Percentiles rank a stretch among this genome's conserved stretches.
Conservation (phyloP, 2,113 vertebrate genomes). For the Microtus ochrogaster region DNA sequence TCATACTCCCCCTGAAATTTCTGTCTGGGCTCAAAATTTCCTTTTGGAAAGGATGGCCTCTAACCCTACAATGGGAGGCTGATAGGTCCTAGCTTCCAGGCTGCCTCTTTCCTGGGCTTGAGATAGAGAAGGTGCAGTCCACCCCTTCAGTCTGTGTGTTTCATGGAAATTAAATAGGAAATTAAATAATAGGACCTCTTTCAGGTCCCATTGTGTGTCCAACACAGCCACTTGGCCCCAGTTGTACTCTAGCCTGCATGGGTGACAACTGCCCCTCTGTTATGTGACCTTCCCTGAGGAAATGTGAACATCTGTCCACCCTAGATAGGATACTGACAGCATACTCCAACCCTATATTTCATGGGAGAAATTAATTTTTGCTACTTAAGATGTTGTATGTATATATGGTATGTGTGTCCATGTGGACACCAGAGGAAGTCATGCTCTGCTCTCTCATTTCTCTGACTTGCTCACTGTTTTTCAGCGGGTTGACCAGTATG, state of each 20-base stretch:
- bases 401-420: neutral
- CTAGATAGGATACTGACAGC: neutral
- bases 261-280: neutral
- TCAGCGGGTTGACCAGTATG: neutral
- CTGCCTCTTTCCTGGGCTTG: neutral
- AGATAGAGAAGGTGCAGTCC: neutral
- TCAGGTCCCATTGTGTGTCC: neutral
- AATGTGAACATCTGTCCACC: neutral
- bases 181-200: no score
- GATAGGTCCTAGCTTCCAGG: no score
- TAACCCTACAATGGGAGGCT: neutral
- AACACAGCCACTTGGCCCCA: neutral
- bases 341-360: neutral
- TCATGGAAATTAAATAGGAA: no score
- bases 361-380: neutral
- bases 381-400: neutral
- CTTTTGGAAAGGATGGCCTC: constrained; percentile 51
- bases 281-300: neutral
- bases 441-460: neutral
- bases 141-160: neutral
- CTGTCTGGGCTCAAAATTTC: constrained; percentile 70
- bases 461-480: neutral
- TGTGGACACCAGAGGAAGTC: neutral
- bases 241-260: neutral
- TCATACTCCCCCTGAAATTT: constrained; percentile 67